phyloP scores from a whole-genome alignment of 2,113 vertebrate genomes.

The Passer montanus region DNA sequence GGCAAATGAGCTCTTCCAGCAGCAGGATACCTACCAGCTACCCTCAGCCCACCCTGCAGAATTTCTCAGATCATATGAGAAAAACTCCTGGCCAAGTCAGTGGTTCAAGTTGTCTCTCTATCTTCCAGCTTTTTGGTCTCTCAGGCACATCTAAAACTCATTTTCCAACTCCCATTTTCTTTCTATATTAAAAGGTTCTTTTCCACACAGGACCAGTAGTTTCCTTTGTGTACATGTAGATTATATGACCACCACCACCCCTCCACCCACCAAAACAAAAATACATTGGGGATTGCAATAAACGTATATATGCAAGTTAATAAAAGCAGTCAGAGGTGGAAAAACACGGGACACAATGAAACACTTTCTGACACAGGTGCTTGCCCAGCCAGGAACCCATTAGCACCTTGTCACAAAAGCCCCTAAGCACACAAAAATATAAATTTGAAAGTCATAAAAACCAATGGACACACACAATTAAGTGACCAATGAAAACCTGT shows the following conservation, averaged over 20 bases:
- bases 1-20: slow-evolving; percentile 6
- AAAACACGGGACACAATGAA: slow-evolving; percentile 56
- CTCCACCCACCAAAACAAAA: background rate
- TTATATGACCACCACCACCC: accelerated
- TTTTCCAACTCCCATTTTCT: background rate
- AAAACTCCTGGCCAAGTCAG: background rate
- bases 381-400: slow-evolving; percentile 58
- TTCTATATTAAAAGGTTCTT: background rate
- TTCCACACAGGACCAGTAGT: background rate
- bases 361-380: slow-evolving; percentile 64
- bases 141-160: background rate
- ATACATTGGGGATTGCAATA: background rate
- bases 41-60: background rate
- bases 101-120: background rate
- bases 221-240: background rate
- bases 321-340: slow-evolving; percentile 17
- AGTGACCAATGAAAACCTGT: slow-evolving; percentile 32
- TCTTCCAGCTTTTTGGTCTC: background rate
- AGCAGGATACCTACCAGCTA: background rate
- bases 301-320: slow-evolving; percentile 9
- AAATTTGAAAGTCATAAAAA: slow-evolving; percentile 46
- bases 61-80: background rate
- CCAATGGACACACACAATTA: background rate
- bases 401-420: slow-evolving; percentile 64
- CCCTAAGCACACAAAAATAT: slow-evolving; percentile 33